These are phyloP conservation scores for Aphrocallistes beatrix DNA, from an alignment of 37 sponge, comb jelly and placozoan genomes.

Conservation along the genomic window DNA sequence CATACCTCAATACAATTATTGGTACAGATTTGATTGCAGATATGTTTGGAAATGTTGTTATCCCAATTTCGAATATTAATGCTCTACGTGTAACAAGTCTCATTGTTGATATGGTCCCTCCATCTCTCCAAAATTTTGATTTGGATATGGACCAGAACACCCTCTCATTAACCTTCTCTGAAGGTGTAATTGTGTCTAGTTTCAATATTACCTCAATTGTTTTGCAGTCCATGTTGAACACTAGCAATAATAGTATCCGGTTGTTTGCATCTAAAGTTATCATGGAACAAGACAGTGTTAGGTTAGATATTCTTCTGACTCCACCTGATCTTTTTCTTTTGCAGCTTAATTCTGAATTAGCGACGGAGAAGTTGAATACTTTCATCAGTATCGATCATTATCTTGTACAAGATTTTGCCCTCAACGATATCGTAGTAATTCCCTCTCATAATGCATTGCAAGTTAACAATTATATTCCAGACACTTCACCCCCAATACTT, in stretches of 20 bases:
- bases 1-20: not conserved
- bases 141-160: conserved; percentile 45
- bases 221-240: conserved; percentile 30
- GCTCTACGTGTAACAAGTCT: conserved; percentile 27
- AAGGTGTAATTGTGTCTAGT: conserved; percentile 44
- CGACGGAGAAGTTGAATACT: conserved; percentile 45
- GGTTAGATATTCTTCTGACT: not conserved
- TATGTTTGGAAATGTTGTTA: conserved; percentile 39
- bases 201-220: not conserved
- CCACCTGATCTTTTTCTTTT: not conserved
- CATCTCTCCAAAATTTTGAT: conserved; percentile 31
- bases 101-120: conserved; percentile 42
- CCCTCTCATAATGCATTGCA: conserved; percentile 3
- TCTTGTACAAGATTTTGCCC: conserved; percentile 48
- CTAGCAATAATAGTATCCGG: not conserved
- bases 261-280: not conserved
- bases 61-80: conserved; percentile 24
- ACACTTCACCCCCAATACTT: conserved; percentile 39
- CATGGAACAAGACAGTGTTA: not conserved
- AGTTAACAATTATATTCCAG: conserved; percentile 38
- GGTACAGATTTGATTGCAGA: not conserved
- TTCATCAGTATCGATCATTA: conserved; percentile 54
- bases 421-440: not conserved
- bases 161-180: conserved; percentile 54
- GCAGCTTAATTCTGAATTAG: conserved; percentile 22